Percentiles rank a stretch among this genome's conserved stretches.
phyloP scores from a whole-genome alignment of 2,888 invertebrate species.

The Ophion costatus region DNA sequence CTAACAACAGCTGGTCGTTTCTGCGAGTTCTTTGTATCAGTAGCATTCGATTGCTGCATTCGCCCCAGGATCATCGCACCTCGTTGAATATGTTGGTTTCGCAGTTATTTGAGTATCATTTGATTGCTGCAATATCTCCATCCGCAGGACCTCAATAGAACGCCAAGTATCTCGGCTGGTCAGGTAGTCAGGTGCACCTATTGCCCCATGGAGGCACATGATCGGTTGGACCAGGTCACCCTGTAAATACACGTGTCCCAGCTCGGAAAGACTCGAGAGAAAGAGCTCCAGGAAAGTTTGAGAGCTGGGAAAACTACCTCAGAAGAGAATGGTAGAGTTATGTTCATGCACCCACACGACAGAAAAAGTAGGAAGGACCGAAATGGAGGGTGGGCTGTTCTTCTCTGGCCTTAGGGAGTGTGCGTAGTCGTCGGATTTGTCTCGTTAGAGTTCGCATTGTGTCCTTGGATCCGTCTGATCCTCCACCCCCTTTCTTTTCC shows the following conservation, averaged over 20 bases:
- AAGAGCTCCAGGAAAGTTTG: constrained; percentile 64
- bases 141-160: too few relatives aligned
- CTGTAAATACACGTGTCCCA: constrained; percentile 30
- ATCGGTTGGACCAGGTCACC: too few relatives aligned
- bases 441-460: constrained; percentile 83
- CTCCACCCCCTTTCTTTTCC: constrained; percentile 56
- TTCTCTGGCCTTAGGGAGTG: constrained; percentile 61
- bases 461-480: constrained; percentile 77
- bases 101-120: too few relatives aligned
- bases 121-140: too few relatives aligned
- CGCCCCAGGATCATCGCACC: too few relatives aligned
- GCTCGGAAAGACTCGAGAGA: constrained; percentile 30
- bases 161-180: too few relatives aligned
- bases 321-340: constrained; percentile 62
- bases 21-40: too few relatives aligned
- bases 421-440: constrained; percentile 82
- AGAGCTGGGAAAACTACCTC: constrained; percentile 55
- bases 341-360: constrained; percentile 22
- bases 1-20: too few relatives aligned
- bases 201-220: too few relatives aligned
- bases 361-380: neutral
- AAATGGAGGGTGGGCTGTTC: neutral
- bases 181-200: too few relatives aligned
- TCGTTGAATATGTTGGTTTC: too few relatives aligned
- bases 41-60: too few relatives aligned